These are phyloP conservation scores for Andrena bicolor DNA, from an alignment of 2,888 invertebrate species.

Conservation along the genomic window DNA sequence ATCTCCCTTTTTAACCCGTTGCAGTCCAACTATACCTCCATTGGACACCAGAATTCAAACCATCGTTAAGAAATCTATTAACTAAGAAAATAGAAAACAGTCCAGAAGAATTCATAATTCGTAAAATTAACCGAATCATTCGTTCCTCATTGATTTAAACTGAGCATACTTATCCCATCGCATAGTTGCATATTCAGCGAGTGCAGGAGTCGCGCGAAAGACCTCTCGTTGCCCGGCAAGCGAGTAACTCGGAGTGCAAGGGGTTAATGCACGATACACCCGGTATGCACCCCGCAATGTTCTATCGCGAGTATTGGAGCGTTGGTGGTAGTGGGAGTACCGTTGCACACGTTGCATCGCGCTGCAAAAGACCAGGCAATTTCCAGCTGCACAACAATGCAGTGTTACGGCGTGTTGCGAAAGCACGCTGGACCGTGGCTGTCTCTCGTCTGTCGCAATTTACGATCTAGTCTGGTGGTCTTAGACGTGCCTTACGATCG, in stretches of 20 bases:
- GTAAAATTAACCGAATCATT: too few relatives aligned
- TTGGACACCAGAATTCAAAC: too few relatives aligned
- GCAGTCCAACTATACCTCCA: too few relatives aligned
- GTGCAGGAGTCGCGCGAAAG: too few relatives aligned
- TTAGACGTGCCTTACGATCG: conserved; percentile 53
- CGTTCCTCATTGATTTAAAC: too few relatives aligned
- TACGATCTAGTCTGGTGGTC: conserved; percentile 57
- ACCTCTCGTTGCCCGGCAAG: too few relatives aligned
- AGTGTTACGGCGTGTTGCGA: conserved; percentile 68
- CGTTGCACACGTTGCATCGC: conserved; percentile 68
- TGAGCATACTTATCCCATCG: too few relatives aligned
- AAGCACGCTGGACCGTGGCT: conserved; percentile 52
- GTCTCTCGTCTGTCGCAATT: conserved; percentile 81
- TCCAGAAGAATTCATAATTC: too few relatives aligned
- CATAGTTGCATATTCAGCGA: too few relatives aligned
- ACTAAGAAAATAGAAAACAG: too few relatives aligned
- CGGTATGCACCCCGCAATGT: conserved; percentile 25
- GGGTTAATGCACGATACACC: conserved; percentile 25
- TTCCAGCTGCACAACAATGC: conserved; percentile 72
- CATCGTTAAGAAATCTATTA: too few relatives aligned
- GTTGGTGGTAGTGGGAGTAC: conserved; percentile 64
- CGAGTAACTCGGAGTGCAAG: neutral
- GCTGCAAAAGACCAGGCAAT: conserved; percentile 61
- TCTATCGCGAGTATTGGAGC: neutral
- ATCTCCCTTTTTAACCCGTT: too few relatives aligned